Base-by-base conservation (phyloP, 1,140 invertebrate genomes). In the Drosophila parvula region DNA sequence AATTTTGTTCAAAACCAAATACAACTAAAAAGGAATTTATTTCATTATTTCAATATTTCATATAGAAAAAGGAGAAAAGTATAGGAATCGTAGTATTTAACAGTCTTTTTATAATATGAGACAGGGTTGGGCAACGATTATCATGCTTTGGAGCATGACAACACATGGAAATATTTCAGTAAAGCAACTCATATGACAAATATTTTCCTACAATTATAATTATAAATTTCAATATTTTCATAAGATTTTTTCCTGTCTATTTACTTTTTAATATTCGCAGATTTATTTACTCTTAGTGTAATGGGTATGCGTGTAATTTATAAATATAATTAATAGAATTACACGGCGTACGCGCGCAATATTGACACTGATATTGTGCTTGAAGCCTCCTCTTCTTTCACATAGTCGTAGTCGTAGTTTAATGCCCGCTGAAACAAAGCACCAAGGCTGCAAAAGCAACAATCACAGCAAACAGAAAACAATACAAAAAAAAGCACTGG, bases 331-430 rank as follows among this genome's bases (percentile, higher is more conserved):
- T 74, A 85, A 76, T 81, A 81, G 68, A 81, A 62, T 82, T 82
- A 82, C 84, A 83, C 45, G 83, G 73, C 83, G 62, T 74, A 78
- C 76, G 74, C 68, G 76, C 79, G 73, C 51, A 82, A 88, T 89
- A 89, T 89, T 89, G 84, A 89, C 84, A 89, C 78, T 89, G 84
- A 89, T 89, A 89, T 89, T 78, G 77, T 89, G 79, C 59, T 47
- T 12, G 44, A n/a, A 68, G 45, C 18, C 64, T 51, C 27, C 65
- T 68, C 65, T 51, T 68, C 45, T 51, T 18, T 48, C 65, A 32
- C 61, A 61, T 36, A 65, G 65, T 69, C 45, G 57, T 68, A 68
- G 59, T 59, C 53, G 57, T 71, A 81, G 82, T 86, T 88, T 86
- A 83, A 83, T 88, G 82, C 76, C 79, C 82, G 83, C 36, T 81